Evolutionary conservation across 2,888 invertebrate genomes (phyloP).

Genomic region (Amaurobius ferox): DNA sequence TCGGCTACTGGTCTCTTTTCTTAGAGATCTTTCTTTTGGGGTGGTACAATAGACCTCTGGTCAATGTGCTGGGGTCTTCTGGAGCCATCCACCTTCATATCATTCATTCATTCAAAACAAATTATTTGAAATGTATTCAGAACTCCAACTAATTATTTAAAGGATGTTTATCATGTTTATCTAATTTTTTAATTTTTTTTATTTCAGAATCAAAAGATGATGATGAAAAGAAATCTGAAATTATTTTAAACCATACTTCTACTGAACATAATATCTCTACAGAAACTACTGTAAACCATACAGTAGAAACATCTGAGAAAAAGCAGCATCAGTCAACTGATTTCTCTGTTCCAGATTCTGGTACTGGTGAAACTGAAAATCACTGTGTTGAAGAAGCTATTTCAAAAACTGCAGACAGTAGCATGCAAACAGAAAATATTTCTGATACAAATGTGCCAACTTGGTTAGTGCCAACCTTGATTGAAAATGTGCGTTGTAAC

Average conservation of each 20-base stretch:
- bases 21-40: no score
- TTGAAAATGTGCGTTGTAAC: conserved; percentile 83
- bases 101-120: no score
- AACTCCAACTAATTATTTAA: no score
- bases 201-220: neutral
- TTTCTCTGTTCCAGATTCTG: neutral
- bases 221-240: neutral
- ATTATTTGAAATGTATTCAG: no score
- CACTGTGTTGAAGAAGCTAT: neutral
- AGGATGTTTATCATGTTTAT: no score
- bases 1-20: no score
- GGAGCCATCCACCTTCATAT: no score
- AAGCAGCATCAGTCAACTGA: neutral
- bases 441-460: conserved; percentile 50
- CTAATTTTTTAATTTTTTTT: neutral
- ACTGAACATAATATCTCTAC: neutral
- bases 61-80: no score
- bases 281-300: neutral
- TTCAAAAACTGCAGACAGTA: conserved; percentile 4
- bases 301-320: neutral
- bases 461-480: conserved; percentile 63
- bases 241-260: neutral
- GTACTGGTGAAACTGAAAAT: neutral
- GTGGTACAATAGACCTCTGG: no score
- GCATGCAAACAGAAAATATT: conserved; percentile 44